Conservation (phyloP, 2,797 vertebrate species). For the Sebastolobus altivelis region DNA sequence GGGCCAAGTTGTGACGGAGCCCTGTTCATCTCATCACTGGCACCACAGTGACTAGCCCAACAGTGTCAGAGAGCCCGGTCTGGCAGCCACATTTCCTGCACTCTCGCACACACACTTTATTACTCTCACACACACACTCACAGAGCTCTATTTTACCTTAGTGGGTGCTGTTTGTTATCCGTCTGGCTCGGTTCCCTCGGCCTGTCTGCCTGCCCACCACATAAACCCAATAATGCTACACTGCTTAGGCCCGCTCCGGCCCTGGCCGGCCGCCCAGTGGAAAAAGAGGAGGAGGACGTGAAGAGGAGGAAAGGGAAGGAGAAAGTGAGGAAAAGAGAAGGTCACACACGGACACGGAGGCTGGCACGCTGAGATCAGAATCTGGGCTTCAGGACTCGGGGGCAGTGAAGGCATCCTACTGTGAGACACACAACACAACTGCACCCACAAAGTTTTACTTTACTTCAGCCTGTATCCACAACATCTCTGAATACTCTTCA, state of each 20-base stretch:
- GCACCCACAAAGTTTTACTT: conserved; percentile 20
- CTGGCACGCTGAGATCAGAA: conserved; percentile 42
- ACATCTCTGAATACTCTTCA: not conserved
- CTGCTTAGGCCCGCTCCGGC: conserved; percentile 66
- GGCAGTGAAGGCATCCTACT: conserved; percentile 30
- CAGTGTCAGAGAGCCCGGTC: conserved; percentile 76
- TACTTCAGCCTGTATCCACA: conserved; percentile 1
- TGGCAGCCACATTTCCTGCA: conserved; percentile 77
- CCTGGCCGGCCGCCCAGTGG: conserved; percentile 71
- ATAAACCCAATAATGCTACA: conserved; percentile 82
- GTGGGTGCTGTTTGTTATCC: conserved; percentile 79
- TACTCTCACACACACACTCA: conserved; percentile 29
- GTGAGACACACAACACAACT: conserved; percentile 33
- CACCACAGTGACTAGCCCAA: conserved; percentile 82
- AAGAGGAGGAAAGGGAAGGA: conserved; percentile 65
- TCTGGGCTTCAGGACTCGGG: conserved; percentile 39
- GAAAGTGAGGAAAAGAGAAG: conserved; percentile 71
- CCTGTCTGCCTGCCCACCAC: conserved; percentile 76
- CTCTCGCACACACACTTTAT: conserved; percentile 35
- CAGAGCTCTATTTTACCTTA: conserved; percentile 75
- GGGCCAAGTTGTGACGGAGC: conserved; percentile 64
- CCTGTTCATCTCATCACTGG: conserved; percentile 77
- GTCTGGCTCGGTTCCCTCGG: conserved; percentile 78
- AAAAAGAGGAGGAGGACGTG: conserved; percentile 72
- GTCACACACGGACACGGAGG: conserved; percentile 61